Evolutionary conservation across 2,888 invertebrate species (phyloP), one percentile per base, ranked within the genome.

Genomic region (Stenurella melanura): DNA sequence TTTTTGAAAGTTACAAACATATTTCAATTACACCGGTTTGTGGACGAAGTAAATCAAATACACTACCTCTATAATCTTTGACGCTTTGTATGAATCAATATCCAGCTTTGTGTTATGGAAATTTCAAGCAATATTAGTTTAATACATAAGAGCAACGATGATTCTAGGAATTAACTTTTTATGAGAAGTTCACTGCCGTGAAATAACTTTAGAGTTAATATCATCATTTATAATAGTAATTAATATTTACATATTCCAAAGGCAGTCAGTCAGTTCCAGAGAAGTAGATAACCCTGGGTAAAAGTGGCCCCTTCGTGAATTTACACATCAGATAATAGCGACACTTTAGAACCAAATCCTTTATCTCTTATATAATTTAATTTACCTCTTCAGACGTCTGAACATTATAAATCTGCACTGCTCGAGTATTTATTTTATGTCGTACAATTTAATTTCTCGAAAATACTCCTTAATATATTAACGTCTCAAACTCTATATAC

Each of bases 291-390:
- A 57, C 58, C 54, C 17, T 30, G 69, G 19, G 54, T 19, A 30
- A 69, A 64, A 64, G 64, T 19, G 64, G 64, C 69, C 58, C 54
- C n/a, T 56, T 56, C 56, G 15, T 69, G 69, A 63, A 69, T 69
- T 69, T 69, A 69, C 26, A 58, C 69, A 69, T 69, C 69, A 69
- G 69, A 58, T 69, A 69, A 69, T 57, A 69, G 56, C 57, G 69
- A 69, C 69, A 69, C 58, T 69, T 64, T 64, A 38, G 34, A 70
- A 60, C 57, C 34, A 70, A 70, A 70, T 70, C 70, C 42, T 70
- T 70, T 70, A 70, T 58, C 50, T 60, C 42, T 42, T 57, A 60
- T 61, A 61, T 50, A 70, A 70, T 70, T 58, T 70, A 70, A 70
- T 70, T 70, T 50, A 60, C 60, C 60, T 70, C 70, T 70, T 38